Base-by-base conservation (phyloP, 2,113 vertebrate species). In the Pandion haliaetus region DNA sequence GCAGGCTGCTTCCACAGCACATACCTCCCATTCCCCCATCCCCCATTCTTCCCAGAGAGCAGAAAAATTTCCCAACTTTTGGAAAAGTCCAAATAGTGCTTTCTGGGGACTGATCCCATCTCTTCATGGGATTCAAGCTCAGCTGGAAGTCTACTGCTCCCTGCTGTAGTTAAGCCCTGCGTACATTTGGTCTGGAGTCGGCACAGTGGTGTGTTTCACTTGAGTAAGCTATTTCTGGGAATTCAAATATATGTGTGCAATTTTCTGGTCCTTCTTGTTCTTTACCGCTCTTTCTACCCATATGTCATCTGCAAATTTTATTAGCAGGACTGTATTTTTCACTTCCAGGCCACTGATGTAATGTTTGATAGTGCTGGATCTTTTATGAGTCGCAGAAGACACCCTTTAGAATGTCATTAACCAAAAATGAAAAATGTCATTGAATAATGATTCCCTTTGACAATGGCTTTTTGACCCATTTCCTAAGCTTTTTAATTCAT, bases 371-470 rank as follows among this genome's bases (percentile, higher is more conserved):
- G 42, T 29, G 47, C 70, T 55, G 42, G 47, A 59, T 59, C 65
- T 70, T 70, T 78, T 85, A 50, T 49, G 90, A 81, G 50, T 76
- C 84, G 50, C 58, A 52, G 80, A 81, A 93, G 88, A 52, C 54
- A 45, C 49, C 36, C 63, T 86, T 76, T 45, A 63, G 52, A 71
- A 92, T n/a, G 38, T 85, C 81, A 55, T n/a, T 86, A 92, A 70
- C 50, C 63, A 18, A 20, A 55, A 86, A 81, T 84, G 50, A 66
- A 73, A 74, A 45, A 25, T 62, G 38, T 40, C 55, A 36, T 5
- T 82, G 72, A 65, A 38, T 88, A 72, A 80, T 10, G 17, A 54
- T 77, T 78, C 17, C n/a, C n/a, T 80, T 82, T 86, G 32, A 74
- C 38, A 14, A 6, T n/a, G 59, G 55, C 79, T 90, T 90, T 93